phyloP scores from a whole-genome alignment of 2,797 vertebrate genomes.

The Fundulus diaphanus region DNA sequence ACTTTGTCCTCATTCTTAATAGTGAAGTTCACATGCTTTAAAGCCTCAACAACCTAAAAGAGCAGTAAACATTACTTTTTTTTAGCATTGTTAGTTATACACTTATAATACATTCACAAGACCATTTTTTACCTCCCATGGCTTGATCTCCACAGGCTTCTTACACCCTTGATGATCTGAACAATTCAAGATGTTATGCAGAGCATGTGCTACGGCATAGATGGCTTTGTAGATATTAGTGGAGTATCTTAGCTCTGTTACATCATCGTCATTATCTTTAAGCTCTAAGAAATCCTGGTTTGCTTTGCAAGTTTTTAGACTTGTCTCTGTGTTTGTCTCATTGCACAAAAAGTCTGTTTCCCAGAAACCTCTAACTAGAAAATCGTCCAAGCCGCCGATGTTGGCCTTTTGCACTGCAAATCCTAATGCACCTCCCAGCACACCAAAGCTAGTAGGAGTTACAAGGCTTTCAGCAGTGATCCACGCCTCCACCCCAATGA shows the following conservation, averaged over 20 bases:
- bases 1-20: conserved; percentile 70
- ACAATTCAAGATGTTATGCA: conserved; percentile 73
- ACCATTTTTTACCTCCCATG: conserved; percentile 70
- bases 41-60: conserved; percentile 70
- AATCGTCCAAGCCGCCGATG: conserved; percentile 69
- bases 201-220: conserved; percentile 76
- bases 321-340: background rate
- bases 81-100: background rate
- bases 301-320: conserved; percentile 49
- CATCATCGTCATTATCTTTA: conserved; percentile 68
- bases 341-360: conserved; percentile 64
- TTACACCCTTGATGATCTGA: conserved; percentile 60
- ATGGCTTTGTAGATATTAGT: conserved; percentile 80
- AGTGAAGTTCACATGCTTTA: conserved; percentile 77
- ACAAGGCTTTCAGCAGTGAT: conserved; percentile 79
- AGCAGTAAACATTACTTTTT: background rate
- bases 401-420: conserved; percentile 77
- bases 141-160: conserved; percentile 50
- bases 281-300: conserved; percentile 60
- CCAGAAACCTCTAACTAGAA: conserved; percentile 74
- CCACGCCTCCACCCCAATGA: conserved; percentile 81
- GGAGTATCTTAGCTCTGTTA: conserved; percentile 74
- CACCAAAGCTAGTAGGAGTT: conserved; percentile 71
- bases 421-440: conserved; percentile 77
- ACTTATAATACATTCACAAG: background rate